A percentile compares a stretch with the other conserved stretches of the same genome.
These are phyloP conservation scores for Aurelia aurita DNA, from an alignment of 30 jellyfish, hydroid and myxozoan species.

Conservation along the genomic window DNA sequence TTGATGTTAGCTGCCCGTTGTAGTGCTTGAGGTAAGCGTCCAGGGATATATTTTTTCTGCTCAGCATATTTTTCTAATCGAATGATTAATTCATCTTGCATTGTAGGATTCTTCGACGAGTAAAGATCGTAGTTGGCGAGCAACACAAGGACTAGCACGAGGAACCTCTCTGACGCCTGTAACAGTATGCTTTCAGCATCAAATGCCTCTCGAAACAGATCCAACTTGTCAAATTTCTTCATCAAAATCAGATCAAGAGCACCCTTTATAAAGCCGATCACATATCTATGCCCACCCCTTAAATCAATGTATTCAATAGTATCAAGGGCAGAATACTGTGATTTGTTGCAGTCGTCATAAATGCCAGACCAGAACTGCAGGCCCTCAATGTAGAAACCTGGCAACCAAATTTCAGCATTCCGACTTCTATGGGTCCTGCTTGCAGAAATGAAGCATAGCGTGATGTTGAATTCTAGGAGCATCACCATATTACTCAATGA, in stretches of 20 bases:
- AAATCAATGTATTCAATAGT: not conserved
- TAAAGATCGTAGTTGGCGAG: slow-evolving; percentile 15
- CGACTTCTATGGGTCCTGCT: not conserved
- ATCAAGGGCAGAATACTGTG: slow-evolving; percentile 19
- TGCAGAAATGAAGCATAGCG: slow-evolving; percentile 37
- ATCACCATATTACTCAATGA: slow-evolving; percentile 19
- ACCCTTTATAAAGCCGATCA: not conserved
- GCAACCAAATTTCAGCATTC: not conserved
- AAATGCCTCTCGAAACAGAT: slow-evolving; percentile 33
- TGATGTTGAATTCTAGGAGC: slow-evolving; percentile 46
- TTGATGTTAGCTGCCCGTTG: not conserved
- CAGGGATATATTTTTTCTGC: not conserved
- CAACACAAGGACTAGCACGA: slow-evolving; percentile 28
- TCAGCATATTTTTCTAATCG: not conserved
- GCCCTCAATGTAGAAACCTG: slow-evolving; percentile 50
- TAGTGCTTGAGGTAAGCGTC: not conserved
- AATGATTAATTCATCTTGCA: not conserved
- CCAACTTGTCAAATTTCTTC: not conserved
- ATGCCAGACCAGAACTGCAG: slow-evolving; percentile 42
- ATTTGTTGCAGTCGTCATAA: slow-evolving; percentile 2
- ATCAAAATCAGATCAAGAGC: not conserved
- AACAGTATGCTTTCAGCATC: not conserved
- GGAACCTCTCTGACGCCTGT: slow-evolving; percentile 20
- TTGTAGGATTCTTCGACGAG: not conserved
- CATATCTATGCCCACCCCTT: not conserved